Conservation (phyloP, 2,113 vertebrate genomes). For the Lonchura striata region DNA sequence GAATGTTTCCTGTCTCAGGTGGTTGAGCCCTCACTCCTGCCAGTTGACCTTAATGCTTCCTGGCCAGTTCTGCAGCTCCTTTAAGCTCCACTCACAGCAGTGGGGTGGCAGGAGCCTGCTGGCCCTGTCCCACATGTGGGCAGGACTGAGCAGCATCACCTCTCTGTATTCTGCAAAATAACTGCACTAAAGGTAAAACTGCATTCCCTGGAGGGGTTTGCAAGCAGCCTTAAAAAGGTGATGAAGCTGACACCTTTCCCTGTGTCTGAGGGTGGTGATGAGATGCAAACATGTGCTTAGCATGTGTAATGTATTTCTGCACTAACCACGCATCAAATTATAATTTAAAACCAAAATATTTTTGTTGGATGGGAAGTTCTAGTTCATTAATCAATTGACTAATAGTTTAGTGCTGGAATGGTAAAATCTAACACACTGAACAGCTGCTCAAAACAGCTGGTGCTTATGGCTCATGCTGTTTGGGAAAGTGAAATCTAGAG, state of each 20-base stretch:
- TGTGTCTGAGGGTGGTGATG: background rate
- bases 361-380: constrained; percentile 33
- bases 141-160: background rate
- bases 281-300: background rate
- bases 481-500: background rate
- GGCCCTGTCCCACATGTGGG: background rate
- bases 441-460: constrained; percentile 48
- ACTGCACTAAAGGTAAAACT: background rate
- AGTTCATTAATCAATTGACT: constrained; percentile 59
- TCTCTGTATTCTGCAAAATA: background rate
- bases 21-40: background rate
- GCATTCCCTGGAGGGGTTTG: background rate
- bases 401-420: constrained; percentile 20
- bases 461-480: background rate
- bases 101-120: background rate
- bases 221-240: background rate
- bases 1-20: background rate
- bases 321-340: constrained; percentile 6
- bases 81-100: background rate
- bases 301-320: background rate
- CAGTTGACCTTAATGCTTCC: background rate
- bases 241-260: background rate
- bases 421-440: background rate
- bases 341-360: constrained; percentile 52
- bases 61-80: background rate